Percentiles rank a stretch among this genome's conserved stretches.
Evolutionary conservation across 2,888 invertebrate genomes (phyloP).

Genomic region (Drosophila subquinaria): DNA sequence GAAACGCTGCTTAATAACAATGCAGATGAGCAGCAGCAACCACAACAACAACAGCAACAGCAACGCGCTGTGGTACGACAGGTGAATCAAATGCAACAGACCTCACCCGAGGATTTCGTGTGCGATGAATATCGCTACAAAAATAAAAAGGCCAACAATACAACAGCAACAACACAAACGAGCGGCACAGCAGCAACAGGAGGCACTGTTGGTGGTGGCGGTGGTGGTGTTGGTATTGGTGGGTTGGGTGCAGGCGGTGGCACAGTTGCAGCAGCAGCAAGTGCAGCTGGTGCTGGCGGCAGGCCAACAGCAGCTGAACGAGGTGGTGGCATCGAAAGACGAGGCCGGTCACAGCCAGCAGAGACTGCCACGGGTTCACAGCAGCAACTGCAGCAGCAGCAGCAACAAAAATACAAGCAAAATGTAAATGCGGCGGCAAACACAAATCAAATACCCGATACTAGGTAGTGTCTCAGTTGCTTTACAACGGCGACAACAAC

Average conservation of each 20-base stretch:
- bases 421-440: conserved; percentile 80
- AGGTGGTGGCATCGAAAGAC: conserved; percentile 79
- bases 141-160: conserved; percentile 75
- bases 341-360: conserved; percentile 83
- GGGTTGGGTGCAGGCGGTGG: conserved; percentile 56
- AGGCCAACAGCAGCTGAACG: conserved; percentile 82
- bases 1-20: conserved; percentile 84
- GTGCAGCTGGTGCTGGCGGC: conserved; percentile 69
- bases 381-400: conserved; percentile 63
- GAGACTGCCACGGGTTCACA: conserved; percentile 79
- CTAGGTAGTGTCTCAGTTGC: conserved; percentile 85
- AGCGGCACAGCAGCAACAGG: conserved; percentile 66
- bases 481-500: conserved; percentile 51
- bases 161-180: conserved; percentile 78
- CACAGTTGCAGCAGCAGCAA: conserved; percentile 40
- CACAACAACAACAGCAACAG: conserved; percentile 64
- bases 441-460: conserved; percentile 86
- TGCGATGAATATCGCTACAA: conserved; percentile 83
- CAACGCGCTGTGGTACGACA: conserved; percentile 72
- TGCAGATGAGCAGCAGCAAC: conserved; percentile 76
- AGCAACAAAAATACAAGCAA: conserved; percentile 83
- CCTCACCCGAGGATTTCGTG: conserved; percentile 85
- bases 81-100: conserved; percentile 85
- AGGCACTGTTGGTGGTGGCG: conserved; percentile 17
- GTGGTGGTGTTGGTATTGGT: conserved; percentile 44